These are phyloP conservation scores for Salvelinus fontinalis DNA, from an alignment of 2,113 vertebrate genomes.

Conservation along the genomic window DNA sequence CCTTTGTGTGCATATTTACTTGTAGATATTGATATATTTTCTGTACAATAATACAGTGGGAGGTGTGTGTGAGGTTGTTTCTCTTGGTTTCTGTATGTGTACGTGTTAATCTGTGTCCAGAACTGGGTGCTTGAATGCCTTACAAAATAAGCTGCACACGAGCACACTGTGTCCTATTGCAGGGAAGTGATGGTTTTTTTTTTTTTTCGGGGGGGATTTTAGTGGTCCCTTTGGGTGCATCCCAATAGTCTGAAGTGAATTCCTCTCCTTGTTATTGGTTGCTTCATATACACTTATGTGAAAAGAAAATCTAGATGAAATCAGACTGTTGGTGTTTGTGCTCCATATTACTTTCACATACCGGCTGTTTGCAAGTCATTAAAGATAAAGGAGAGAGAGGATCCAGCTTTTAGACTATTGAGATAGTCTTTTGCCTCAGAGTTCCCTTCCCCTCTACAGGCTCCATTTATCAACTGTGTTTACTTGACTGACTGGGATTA, in stretches of 20 bases:
- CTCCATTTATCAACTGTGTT: constrained; percentile 27
- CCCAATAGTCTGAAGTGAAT: not conserved
- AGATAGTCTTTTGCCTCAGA: not conserved
- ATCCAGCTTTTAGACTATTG: not conserved
- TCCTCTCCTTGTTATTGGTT: not conserved
- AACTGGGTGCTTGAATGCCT: constrained; percentile 65
- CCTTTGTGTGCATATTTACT: constrained; percentile 17
- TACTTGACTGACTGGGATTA: not conserved
- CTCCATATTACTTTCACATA: not conserved
- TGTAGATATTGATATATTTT: constrained; percentile 40
- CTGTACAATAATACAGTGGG: constrained; percentile 35
- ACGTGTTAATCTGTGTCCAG: constrained; percentile 7
- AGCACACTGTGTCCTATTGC: constrained; percentile 36
- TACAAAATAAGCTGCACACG: constrained; percentile 61
- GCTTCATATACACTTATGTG: not conserved
- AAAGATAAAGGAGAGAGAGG: not conserved
- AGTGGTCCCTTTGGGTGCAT: not conserved
- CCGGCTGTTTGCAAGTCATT: not conserved
- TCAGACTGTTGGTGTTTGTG: not conserved
- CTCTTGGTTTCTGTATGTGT: constrained; percentile 17
- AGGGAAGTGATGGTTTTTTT: not conserved
- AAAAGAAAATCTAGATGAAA: not conserved
- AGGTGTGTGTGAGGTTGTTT: constrained; percentile 14
- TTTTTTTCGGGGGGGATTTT: not conserved
- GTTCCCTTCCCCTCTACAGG: constrained; percentile 24